Evolutionary conservation across 2,888 invertebrate genomes (phyloP).

Genomic region (Erebia epiphron): DNA sequence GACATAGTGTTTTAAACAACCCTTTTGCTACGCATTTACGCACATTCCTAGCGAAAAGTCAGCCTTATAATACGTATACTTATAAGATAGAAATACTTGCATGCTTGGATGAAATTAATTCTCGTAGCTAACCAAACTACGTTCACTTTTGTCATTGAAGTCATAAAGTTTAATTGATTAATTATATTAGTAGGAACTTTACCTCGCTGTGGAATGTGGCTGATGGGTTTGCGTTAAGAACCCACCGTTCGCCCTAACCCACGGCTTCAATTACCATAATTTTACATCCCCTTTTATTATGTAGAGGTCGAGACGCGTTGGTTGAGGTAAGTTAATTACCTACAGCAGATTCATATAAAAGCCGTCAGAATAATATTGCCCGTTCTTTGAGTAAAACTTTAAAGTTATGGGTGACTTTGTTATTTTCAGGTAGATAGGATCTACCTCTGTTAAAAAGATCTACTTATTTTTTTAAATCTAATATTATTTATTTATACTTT

Average conservation of each 20-base stretch:
- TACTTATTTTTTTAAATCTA: no score
- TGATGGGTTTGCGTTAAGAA: conserved; percentile 28
- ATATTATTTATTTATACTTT: no score
- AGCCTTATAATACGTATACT: background rate
- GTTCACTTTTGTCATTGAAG: background rate
- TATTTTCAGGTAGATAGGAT: background rate
- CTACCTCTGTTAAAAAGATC: background rate
- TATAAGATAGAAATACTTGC: background rate
- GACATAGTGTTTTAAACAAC: no score
- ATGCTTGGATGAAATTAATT: background rate
- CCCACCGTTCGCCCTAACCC: conserved; percentile 25
- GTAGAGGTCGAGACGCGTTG: conserved; percentile 32
- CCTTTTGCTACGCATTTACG: background rate
- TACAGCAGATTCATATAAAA: conserved; percentile 22
- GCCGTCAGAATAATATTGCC: background rate
- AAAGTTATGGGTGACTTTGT: background rate
- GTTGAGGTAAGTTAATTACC: conserved; percentile 23
- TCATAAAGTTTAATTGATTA: conserved; percentile 12
- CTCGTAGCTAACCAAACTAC: background rate
- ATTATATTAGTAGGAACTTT: conserved; percentile 3
- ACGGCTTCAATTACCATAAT: conserved; percentile 39
- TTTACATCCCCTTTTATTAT: conserved; percentile 39
- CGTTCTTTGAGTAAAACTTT: background rate
- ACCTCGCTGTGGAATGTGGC: conserved; percentile 8
- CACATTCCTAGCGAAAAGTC: background rate